These are phyloP conservation scores for Labia minor DNA, from an alignment of 2,888 invertebrate species.

Conservation along the genomic window DNA sequence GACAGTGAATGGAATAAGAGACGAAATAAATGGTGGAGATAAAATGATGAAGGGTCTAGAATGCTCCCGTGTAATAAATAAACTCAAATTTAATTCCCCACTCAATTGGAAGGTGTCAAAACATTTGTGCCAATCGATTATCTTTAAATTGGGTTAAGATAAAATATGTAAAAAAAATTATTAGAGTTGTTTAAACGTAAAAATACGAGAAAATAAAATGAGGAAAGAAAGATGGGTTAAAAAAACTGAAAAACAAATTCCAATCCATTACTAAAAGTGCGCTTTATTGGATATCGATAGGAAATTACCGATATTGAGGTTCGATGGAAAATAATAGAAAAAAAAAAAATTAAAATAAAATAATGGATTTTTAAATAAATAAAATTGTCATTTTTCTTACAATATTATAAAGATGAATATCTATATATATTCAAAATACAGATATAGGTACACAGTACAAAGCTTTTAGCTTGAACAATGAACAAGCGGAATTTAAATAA, in stretches of 20 bases:
- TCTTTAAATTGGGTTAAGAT: not conserved
- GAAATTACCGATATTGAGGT: not conserved
- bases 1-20: no score
- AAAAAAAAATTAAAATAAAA: not conserved
- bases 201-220: no score
- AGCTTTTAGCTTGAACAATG: no score
- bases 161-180: slow-evolving; percentile 13
- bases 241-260: not conserved
- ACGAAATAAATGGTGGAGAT: not conserved
- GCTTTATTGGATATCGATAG: not conserved
- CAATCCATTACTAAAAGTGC: not conserved
- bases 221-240: no score
- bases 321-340: not conserved
- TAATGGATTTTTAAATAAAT: not conserved
- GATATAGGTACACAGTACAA: no score
- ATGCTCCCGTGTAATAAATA: not conserved
- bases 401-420: no score
- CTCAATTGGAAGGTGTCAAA: slow-evolving; percentile 13
- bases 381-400: no score
- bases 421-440: no score
- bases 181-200: not conserved
- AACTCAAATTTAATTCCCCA: not conserved
- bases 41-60: not conserved
- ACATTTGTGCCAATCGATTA: not conserved
- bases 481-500: no score